Percentiles rank a stretch among this genome's conserved stretches.
phyloP scores from a whole-genome alignment of 2,797 vertebrate species.

The Peromyscus attwateri region DNA sequence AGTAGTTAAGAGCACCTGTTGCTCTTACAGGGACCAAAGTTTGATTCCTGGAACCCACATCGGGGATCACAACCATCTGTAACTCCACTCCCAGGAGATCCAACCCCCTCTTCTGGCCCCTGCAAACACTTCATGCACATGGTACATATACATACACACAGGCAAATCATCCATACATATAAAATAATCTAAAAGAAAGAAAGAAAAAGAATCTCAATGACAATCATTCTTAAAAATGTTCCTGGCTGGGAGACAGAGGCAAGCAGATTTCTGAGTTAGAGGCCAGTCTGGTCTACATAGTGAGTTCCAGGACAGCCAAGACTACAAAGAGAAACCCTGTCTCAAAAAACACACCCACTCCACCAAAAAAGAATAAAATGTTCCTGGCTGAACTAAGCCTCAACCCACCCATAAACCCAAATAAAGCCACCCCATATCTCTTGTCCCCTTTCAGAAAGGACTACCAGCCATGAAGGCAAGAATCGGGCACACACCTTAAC shows the following conservation, averaged over 20 bases:
- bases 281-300: neutral
- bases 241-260: neutral
- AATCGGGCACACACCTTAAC: neutral
- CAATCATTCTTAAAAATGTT: neutral
- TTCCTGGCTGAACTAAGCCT: neutral
- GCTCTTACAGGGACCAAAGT: too few relatives aligned
- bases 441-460: neutral
- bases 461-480: neutral
- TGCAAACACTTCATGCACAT: neutral
- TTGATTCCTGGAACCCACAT: neutral
- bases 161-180: neutral
- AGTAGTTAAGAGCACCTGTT: too few relatives aligned
- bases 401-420: neutral
- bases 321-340: neutral
- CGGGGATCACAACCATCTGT: neutral
- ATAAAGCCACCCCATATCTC: neutral
- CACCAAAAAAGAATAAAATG: neutral
- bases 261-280: neutral
- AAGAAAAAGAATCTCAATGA: neutral
- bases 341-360: neutral
- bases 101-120: neutral
- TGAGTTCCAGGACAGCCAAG: neutral
- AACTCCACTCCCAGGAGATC: too few relatives aligned
- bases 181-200: neutral
- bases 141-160: neutral